Conservation (phyloP, 2,888 invertebrate species). For the Protonemura montana region DNA sequence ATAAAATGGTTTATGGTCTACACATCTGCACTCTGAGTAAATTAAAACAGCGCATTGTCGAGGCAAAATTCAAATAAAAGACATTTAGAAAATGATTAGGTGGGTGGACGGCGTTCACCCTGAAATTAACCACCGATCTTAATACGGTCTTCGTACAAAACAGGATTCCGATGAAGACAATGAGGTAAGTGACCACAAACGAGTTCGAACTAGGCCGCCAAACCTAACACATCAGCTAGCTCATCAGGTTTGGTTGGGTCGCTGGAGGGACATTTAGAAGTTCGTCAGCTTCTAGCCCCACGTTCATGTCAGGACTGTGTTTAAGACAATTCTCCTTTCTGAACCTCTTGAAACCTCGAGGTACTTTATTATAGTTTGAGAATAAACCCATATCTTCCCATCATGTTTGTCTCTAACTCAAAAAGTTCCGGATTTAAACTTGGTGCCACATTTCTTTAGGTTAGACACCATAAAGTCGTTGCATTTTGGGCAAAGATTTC, state of each 20-base stretch:
- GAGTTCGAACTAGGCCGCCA: not conserved
- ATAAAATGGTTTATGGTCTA: too few species aligned
- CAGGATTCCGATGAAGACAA: too few species aligned
- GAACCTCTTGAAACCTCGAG: not conserved
- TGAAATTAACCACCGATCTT: too few species aligned
- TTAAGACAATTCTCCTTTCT: not conserved
- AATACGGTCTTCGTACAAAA: too few species aligned
- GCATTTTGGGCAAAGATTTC: too few species aligned
- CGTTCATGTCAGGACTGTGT: not conserved
- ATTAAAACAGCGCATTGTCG: too few species aligned
- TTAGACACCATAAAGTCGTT: not conserved
- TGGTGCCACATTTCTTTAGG: not conserved
- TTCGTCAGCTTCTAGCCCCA: not conserved
- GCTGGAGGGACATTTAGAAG: not conserved
- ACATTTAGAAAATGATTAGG: too few species aligned
- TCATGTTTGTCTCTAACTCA: not conserved
- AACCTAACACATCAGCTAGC: too few species aligned
- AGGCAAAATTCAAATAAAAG: too few species aligned
- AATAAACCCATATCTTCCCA: not conserved
- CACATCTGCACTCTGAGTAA: too few species aligned
- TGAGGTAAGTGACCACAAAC: not conserved
- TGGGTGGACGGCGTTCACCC: too few species aligned
- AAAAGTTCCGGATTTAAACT: not conserved
- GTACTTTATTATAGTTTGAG: not conserved
- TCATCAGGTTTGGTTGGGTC: not conserved